These are phyloP conservation scores for Ips nitidus DNA, from an alignment of 1,140 invertebrate species.

Conservation along the genomic window DNA sequence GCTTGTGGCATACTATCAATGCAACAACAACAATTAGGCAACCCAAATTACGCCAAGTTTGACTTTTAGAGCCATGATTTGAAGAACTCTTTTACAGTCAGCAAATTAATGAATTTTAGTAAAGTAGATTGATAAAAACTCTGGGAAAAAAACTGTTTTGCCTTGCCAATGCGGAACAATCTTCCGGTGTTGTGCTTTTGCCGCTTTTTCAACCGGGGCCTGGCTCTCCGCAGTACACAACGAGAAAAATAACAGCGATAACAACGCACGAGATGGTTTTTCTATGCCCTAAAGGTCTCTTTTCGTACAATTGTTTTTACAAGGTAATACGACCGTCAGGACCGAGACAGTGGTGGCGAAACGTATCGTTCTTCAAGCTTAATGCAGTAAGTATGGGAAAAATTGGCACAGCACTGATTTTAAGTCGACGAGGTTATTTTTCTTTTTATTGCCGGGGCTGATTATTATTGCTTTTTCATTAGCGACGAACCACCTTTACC, in stretches of 20 bases:
- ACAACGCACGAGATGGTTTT: constrained; percentile 33
- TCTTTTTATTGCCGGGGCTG: constrained; percentile 25
- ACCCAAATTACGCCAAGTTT: too few relatives aligned
- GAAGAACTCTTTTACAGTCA: too few relatives aligned
- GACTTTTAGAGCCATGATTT: too few relatives aligned
- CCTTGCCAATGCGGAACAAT: constrained; percentile 16
- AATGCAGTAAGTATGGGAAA: too few relatives aligned
- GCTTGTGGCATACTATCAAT: too few relatives aligned
- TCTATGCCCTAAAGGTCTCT: constrained; percentile 25
- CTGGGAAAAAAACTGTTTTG: too few relatives aligned
- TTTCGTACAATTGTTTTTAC: constrained; percentile 34
- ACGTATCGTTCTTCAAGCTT: too few relatives aligned
- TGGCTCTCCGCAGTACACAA: constrained; percentile 12
- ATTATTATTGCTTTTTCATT: constrained; percentile 36
- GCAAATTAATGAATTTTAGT: too few relatives aligned
- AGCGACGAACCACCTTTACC: constrained; percentile 32
- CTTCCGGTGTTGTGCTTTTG: constrained; percentile 24
- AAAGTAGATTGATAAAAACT: too few relatives aligned
- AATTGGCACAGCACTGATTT: constrained; percentile 12
- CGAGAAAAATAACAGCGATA: constrained; percentile 32
- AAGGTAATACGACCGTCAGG: constrained; percentile 30
- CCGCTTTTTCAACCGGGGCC: constrained; percentile 23
- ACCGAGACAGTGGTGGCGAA: background rate
- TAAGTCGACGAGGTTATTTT: constrained; percentile 29
- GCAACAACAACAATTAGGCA: too few relatives aligned